Conservation (phyloP, 2,888 invertebrate species). For the Mythimna lalbum region DNA sequence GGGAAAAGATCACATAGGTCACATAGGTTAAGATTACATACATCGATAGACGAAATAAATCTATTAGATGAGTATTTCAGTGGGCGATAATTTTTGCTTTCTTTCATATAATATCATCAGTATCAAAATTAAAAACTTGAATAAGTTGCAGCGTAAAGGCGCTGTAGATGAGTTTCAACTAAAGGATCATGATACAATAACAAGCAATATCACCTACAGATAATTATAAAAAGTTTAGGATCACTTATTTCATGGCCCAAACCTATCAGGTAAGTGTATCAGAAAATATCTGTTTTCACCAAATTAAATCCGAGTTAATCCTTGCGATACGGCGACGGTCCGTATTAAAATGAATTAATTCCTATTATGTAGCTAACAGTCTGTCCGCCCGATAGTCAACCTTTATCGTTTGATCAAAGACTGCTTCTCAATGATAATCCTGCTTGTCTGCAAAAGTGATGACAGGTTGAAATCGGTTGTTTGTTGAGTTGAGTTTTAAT, state of each 20-base stretch:
- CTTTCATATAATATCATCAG: too few relatives aligned
- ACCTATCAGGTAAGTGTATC: slow-evolving; percentile 20
- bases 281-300: slow-evolving; percentile 44
- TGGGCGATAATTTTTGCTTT: too few relatives aligned
- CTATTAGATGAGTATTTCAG: too few relatives aligned
- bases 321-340: slow-evolving; percentile 15
- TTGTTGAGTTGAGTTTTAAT: not conserved
- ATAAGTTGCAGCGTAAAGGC: too few relatives aligned
- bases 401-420: slow-evolving; percentile 38
- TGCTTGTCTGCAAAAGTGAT: not conserved
- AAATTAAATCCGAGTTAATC: slow-evolving; percentile 46
- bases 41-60: too few relatives aligned
- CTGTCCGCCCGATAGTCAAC: slow-evolving; percentile 16
- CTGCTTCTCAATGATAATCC: slow-evolving; percentile 10
- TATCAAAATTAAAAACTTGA: too few relatives aligned
- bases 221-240: too few relatives aligned
- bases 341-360: slow-evolving; percentile 46
- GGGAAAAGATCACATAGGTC: too few relatives aligned
- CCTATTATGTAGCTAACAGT: slow-evolving; percentile 33
- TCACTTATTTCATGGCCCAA: slow-evolving; percentile 8
- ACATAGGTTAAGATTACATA: too few relatives aligned
- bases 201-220: too few relatives aligned
- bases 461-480: slow-evolving; percentile 16
- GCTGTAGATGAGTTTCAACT: too few relatives aligned
- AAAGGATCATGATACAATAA: too few relatives aligned